Evolutionary conservation across 2,113 vertebrate species (phyloP).

Genomic region (Brienomyrus longianalis): DNA sequence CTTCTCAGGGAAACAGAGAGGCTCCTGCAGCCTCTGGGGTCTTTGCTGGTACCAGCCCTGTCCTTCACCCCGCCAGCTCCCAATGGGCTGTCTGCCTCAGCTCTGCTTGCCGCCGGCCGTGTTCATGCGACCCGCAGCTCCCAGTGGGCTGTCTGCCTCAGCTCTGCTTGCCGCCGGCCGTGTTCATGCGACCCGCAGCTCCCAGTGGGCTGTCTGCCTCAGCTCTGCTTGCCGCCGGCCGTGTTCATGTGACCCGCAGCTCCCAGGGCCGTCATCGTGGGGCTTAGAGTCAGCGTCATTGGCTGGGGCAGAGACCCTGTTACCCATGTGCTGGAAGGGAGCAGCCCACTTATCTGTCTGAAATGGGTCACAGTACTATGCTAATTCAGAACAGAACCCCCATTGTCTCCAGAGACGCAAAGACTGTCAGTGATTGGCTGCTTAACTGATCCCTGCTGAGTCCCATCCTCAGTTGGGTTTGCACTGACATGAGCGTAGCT

Average conservation of each 20-base stretch:
- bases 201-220: too few species aligned
- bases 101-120: not conserved
- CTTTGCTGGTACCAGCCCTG: not conserved
- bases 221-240: not conserved
- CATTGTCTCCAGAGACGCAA: not conserved
- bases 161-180: not conserved
- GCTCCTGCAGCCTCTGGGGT: not conserved
- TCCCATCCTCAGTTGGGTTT: not conserved
- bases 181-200: not conserved
- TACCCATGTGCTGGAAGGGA: not conserved
- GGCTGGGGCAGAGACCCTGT: not conserved
- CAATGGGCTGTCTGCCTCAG: not conserved
- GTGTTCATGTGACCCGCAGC: not conserved
- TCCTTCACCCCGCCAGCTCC: not conserved
- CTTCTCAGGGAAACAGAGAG: not conserved
- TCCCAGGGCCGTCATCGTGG: not conserved
- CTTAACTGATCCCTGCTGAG: not conserved
- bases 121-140: not conserved
- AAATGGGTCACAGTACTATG: not conserved
- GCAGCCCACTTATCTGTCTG: not conserved
- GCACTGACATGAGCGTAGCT: not conserved
- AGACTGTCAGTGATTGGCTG: not conserved
- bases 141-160: too few species aligned
- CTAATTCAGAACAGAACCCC: not conserved
- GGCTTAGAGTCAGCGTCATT: not conserved